Percentiles rank a stretch among this genome's conserved stretches.
Conservation (phyloP, 1,140 invertebrate species). For the Drosophila trapezifrons region DNA sequence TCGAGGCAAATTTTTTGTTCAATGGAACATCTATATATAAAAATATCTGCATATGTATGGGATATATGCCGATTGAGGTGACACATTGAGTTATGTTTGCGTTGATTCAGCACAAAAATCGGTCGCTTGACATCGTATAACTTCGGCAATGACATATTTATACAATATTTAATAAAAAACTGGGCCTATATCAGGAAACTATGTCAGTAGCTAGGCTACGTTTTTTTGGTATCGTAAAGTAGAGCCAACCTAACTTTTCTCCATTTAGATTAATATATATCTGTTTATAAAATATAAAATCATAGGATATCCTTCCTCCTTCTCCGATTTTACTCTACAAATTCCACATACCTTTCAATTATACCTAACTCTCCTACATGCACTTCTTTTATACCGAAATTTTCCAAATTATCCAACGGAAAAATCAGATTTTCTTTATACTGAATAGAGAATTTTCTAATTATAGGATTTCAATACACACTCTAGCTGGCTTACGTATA, state of each 20-base stretch:
- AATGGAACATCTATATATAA: constrained; percentile 12
- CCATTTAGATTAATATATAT: not conserved
- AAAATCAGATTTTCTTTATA: constrained; percentile 33
- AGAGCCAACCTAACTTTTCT: too few species aligned
- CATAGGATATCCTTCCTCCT: not conserved
- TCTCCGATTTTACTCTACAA: not conserved
- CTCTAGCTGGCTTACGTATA: constrained; percentile 11
- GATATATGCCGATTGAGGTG: constrained; percentile 60
- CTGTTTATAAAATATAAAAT: too few species aligned
- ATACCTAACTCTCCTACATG: constrained; percentile 3
- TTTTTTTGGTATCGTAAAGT: not conserved
- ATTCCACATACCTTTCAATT: constrained; percentile 9
- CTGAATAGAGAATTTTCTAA: constrained; percentile 51
- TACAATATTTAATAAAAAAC: constrained; percentile 3
- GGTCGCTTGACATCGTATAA: constrained; percentile 41
- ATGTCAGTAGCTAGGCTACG: not conserved
- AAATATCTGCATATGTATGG: constrained; percentile 16
- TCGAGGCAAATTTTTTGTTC: constrained; percentile 58
- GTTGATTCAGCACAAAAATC: constrained; percentile 68
- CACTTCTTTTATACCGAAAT: constrained; percentile 12
- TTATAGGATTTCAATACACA: constrained; percentile 39
- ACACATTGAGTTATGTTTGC: constrained; percentile 75
- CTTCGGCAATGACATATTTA: constrained; percentile 66
- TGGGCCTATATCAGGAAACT: constrained; percentile 25
- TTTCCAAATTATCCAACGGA: constrained; percentile 52